Evolutionary conservation across 2,113 vertebrate species (phyloP), one percentile per base, ranked within the genome.

Genomic region (Meriones unguiculatus): DNA sequence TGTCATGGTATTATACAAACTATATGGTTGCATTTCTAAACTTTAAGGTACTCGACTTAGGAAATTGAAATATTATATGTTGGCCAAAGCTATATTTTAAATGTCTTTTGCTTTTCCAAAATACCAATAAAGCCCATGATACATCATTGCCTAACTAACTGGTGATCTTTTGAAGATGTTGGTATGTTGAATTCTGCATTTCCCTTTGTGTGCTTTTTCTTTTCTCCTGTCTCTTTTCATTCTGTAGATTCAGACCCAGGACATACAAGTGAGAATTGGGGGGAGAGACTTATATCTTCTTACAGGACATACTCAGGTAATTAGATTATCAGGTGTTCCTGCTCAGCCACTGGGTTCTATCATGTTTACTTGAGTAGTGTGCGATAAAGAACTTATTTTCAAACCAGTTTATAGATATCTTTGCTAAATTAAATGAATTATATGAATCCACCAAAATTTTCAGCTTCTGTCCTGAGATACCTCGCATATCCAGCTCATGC

Each of bases 221-320:
- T 98, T 98, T 99, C 91, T 98, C 73, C 95, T 98, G 18, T 98
- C 98, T 99, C 98, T 99, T 99, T 99, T 99, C 99, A 98, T 99
- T 98, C 98, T 99, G 97, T 99, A 99, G 99, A 99, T 99, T 99
- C 99, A 99, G 99, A 99, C 98, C 98, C 98, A 98, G 99, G 98
- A 98, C 98, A 99, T 98, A 99, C 98, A 96, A 99, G 98, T 99
- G 99, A 99, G 98, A 98, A 98, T 98, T 99, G 98, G 99, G 98
- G 98, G 96, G 98, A 98, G 98, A 99, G 99, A 99, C 98, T 99
- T 99, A 98, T 99, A 98, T 98, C 98, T 98, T 99, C 99, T 98
- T 99, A 99, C 99, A 99, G 99, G 98, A 99, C 99, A 98, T 99
- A 99, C 97, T 98, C 99, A 99, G 99, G 99, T 99, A 99, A 99